Percentiles rank a stretch among this genome's conserved stretches.
Evolutionary conservation across 2,113 vertebrate species (phyloP).

Genomic region (Equus quagga): DNA sequence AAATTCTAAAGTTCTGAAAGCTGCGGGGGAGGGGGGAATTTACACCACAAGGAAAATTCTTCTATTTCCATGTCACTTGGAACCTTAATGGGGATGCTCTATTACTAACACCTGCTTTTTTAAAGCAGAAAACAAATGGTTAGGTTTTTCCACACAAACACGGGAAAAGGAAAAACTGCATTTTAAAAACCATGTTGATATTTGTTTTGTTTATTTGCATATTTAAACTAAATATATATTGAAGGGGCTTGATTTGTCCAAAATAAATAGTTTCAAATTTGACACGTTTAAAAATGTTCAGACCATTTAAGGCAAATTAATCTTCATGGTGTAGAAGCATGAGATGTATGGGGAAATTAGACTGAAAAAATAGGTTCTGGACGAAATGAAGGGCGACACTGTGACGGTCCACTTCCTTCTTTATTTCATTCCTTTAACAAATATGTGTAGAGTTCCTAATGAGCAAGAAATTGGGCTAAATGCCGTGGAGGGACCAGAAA

Average conservation of each 20-base stretch:
- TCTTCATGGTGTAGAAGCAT: not conserved
- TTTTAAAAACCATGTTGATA: not conserved
- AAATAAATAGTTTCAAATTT: slow-evolving; percentile 33
- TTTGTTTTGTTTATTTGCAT: slow-evolving; percentile 45
- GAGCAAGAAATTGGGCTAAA: not conserved
- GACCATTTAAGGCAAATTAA: not conserved
- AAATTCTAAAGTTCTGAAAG: slow-evolving; percentile 7
- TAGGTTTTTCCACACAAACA: slow-evolving; percentile 25
- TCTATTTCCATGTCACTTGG: not conserved
- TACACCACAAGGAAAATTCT: not conserved
- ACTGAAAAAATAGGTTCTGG: not conserved
- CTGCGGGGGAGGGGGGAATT: not conserved
- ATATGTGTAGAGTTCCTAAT: not conserved
- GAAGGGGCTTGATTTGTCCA: slow-evolving; percentile 11
- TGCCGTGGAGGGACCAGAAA: not conserved
- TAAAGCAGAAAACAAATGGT: slow-evolving; percentile 22
- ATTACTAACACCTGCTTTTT: slow-evolving; percentile 2
- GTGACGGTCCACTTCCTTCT: not conserved
- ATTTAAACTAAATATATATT: not conserved
- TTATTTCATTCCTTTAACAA: not conserved
- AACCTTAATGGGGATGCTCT: not conserved
- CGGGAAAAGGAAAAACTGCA: not conserved
- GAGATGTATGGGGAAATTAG: not conserved
- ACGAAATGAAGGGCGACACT: not conserved
- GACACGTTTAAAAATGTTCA: not conserved